Evolutionary conservation across 2,888 invertebrate genomes (phyloP).

Genomic region (Adelphocoris suturalis): DNA sequence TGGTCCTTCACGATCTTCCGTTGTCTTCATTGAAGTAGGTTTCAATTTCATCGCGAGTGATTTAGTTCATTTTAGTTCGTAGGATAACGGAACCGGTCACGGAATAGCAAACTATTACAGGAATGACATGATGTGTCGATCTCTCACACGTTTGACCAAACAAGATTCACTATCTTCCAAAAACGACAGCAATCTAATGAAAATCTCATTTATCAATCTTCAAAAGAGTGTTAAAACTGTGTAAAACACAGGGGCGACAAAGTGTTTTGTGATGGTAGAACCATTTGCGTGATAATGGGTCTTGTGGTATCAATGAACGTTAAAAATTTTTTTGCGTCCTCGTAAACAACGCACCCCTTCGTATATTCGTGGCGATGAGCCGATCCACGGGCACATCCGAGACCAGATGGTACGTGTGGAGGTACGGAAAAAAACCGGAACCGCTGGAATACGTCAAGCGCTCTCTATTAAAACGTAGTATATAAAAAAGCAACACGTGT

Average conservation of each 20-base stretch:
- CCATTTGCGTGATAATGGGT: constrained; percentile 16
- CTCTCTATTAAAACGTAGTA: not conserved
- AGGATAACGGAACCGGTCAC: no score
- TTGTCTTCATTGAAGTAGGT: no score
- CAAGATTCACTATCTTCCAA: no score
- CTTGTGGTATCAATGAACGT: not conserved
- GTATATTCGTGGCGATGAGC: constrained; percentile 5
- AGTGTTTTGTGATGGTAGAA: not conserved
- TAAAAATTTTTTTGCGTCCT: constrained; percentile 5
- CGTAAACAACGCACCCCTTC: constrained; percentile 40
- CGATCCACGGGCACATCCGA: constrained; percentile 15
- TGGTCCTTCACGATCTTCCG: no score
- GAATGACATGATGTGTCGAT: no score
- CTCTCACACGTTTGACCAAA: no score
- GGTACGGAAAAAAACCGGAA: not conserved
- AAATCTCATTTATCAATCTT: not conserved
- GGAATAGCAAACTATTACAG: no score
- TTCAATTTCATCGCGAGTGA: no score
- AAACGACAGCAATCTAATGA: not conserved
- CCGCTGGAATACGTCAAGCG: constrained; percentile 49
- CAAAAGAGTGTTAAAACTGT: not conserved
- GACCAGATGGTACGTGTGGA: constrained; percentile 40
- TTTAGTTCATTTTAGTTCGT: no score
- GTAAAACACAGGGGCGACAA: constrained; percentile 1
- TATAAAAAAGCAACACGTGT: constrained; percentile 45